Percentiles rank a stretch among this genome's conserved stretches.
Evolutionary conservation across 2,888 invertebrate genomes (phyloP).

Genomic region (Drosophila phalerata): DNA sequence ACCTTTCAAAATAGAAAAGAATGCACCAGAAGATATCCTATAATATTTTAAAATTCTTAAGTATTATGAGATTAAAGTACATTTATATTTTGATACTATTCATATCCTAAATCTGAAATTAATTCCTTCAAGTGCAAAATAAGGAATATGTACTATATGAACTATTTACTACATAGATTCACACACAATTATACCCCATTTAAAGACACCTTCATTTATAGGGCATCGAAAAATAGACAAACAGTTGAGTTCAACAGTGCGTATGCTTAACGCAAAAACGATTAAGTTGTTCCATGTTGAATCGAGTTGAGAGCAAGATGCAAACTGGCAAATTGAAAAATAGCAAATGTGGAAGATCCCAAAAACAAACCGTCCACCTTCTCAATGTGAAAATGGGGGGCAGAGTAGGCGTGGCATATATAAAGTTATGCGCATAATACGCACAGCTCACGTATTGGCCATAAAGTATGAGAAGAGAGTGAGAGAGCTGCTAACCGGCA

Average conservation of each 20-base stretch:
- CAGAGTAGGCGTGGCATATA: slow-evolving; percentile 48
- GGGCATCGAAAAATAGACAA: slow-evolving; percentile 28
- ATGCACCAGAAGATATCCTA: slow-evolving; percentile 10
- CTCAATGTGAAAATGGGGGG: neutral
- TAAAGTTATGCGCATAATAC: slow-evolving; percentile 78
- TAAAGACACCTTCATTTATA: neutral
- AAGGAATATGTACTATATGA: too few relatives aligned
- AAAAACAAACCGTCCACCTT: slow-evolving; percentile 26
- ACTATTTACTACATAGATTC: too few relatives aligned
- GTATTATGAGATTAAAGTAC: too few relatives aligned
- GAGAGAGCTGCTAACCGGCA: slow-evolving; percentile 2
- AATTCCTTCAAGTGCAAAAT: neutral
- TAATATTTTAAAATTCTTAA: neutral
- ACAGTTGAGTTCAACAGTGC: slow-evolving; percentile 51
- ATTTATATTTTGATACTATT: too few relatives aligned
- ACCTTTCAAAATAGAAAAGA: neutral
- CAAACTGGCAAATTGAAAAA: slow-evolving; percentile 72
- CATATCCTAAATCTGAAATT: neutral
- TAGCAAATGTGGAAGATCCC: slow-evolving; percentile 38
- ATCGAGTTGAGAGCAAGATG: slow-evolving; percentile 40
- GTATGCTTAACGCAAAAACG: slow-evolving; percentile 76
- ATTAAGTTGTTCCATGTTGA: slow-evolving; percentile 71
- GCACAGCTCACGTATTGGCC: slow-evolving; percentile 76
- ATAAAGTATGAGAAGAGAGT: slow-evolving; percentile 59
- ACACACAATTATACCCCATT: neutral